Evolutionary conservation across 2,113 vertebrate genomes (phyloP).

Genomic region (Alethe castanea): DNA sequence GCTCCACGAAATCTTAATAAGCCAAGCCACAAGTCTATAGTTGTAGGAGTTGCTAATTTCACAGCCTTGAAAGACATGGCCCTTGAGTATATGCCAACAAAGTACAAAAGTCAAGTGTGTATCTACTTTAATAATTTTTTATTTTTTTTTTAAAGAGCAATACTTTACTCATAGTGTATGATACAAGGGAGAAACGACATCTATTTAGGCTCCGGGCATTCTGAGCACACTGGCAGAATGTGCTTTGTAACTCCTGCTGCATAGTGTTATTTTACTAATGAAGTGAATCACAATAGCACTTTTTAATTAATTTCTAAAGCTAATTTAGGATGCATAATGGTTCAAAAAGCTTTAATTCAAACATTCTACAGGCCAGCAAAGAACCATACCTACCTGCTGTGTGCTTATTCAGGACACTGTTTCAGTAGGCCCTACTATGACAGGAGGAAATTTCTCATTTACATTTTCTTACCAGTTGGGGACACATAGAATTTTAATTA

Average conservation of each 20-base stretch:
- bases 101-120: not conserved
- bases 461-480: not conserved
- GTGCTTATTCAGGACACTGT: not conserved
- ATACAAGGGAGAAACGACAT: not conserved
- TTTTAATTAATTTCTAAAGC: not conserved
- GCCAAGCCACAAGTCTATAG: conserved; percentile 44
- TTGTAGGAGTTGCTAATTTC: conserved; percentile 24
- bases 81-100: not conserved
- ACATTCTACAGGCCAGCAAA: not conserved
- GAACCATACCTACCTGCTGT: not conserved
- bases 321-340: not conserved
- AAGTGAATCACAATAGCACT: not conserved
- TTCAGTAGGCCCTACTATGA: not conserved
- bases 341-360: not conserved
- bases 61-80: not conserved
- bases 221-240: not conserved
- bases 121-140: not conserved
- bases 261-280: not conserved
- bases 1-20: not conserved
- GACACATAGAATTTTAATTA: not conserved
- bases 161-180: not conserved
- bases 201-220: not conserved
- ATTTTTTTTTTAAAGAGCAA: not conserved
- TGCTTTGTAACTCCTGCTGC: not conserved
- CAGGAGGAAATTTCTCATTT: not conserved